Conservation (phyloP, 2,113 vertebrate genomes). For the Phasianus colchicus region DNA sequence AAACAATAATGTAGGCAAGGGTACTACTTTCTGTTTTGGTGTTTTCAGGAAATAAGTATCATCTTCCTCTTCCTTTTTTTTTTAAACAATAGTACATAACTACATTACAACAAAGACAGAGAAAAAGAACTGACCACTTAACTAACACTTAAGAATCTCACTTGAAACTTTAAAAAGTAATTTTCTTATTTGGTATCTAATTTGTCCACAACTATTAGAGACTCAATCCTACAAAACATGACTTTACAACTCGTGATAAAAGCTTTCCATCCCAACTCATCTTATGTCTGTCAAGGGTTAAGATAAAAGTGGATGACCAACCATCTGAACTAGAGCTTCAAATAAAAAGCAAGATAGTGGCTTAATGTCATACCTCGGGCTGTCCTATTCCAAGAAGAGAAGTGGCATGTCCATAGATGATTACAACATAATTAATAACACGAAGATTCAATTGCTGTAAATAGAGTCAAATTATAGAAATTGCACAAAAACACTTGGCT, state of each 20-base stretch:
- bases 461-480: neutral
- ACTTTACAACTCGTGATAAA: neutral
- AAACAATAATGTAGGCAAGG: neutral
- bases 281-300: neutral
- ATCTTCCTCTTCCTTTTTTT: neutral
- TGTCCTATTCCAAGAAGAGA: constrained; percentile 89
- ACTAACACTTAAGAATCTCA: neutral
- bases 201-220: neutral
- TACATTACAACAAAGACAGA: neutral
- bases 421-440: constrained; percentile 82
- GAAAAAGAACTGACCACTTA: neutral
- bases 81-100: neutral
- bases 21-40: neutral
- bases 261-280: neutral
- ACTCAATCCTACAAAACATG: neutral
- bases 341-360: neutral
- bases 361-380: constrained; percentile 82
- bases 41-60: neutral
- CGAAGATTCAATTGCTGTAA: constrained; percentile 82
- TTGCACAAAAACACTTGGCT: neutral
- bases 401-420: constrained; percentile 86
- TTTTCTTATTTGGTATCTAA: neutral
- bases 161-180: neutral
- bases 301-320: neutral
- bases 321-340: neutral